These are phyloP conservation scores for Synchiropus splendidus DNA, from an alignment of 2,113 vertebrate genomes.

Conservation along the genomic window DNA sequence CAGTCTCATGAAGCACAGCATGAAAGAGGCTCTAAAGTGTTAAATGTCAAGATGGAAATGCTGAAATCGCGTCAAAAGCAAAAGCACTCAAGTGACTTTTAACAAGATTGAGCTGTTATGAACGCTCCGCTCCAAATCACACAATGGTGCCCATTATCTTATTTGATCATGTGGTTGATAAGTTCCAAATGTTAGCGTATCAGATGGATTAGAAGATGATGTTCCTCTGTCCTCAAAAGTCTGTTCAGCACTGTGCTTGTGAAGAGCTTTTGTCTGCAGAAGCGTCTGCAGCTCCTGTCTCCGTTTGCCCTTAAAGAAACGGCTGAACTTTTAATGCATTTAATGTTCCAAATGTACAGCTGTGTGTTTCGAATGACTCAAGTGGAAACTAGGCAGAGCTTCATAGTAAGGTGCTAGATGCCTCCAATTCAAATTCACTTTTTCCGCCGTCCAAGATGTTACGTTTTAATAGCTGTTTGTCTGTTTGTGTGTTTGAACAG, in stretches of 20 bases:
- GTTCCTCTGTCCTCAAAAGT: conserved; percentile 2
- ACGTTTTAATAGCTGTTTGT: too few relatives aligned
- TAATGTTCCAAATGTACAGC: conserved; percentile 12
- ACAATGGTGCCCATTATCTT: conserved; percentile 12
- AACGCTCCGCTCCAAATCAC: conserved; percentile 8
- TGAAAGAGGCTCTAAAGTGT: too few relatives aligned
- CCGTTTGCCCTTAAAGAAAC: too few relatives aligned
- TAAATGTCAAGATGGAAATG: too few relatives aligned
- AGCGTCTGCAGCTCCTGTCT: too few relatives aligned
- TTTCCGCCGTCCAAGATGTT: too few relatives aligned
- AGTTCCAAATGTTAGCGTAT: conserved; percentile 7
- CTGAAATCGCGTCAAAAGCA: too few relatives aligned
- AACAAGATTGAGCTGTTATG: conserved; percentile 2
- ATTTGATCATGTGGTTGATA: conserved; percentile 14
- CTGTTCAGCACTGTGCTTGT: conserved; percentile 1
- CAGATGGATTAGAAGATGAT: conserved; percentile 12
- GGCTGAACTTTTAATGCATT: conserved; percentile 14
- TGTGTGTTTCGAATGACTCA: conserved; percentile 14
- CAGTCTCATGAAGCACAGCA: too few relatives aligned
- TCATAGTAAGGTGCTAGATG: conserved; percentile 1
- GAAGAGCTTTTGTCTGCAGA: conserved; percentile 3
- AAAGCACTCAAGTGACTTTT: conserved; percentile 2
- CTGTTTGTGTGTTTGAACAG: too few relatives aligned
- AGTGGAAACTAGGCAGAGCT: conserved; percentile 17
- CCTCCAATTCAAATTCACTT: background rate